Evolutionary conservation across 23 tunicate genomes (phyloP).

Genomic region (Halocynthia roretzi): DNA sequence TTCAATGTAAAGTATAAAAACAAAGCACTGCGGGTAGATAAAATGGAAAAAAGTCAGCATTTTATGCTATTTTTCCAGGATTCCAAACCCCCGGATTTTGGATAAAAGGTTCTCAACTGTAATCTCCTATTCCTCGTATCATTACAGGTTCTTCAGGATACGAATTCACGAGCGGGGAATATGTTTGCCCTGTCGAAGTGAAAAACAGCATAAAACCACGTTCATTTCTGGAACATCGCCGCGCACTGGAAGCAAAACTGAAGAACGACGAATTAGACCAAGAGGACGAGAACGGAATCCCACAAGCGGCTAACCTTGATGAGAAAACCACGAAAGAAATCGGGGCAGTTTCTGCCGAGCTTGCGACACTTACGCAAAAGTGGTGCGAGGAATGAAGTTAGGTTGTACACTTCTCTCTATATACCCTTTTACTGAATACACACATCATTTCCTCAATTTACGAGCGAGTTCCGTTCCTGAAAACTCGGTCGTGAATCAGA

Average conservation of each 20-base stretch:
- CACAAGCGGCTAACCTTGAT: slow-evolving; percentile 1
- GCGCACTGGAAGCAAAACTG: slow-evolving; percentile 28
- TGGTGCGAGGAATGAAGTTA: slow-evolving; percentile 20
- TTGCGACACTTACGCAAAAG: slow-evolving; percentile 21
- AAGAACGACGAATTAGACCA: slow-evolving; percentile 26
- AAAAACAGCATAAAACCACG: slow-evolving; percentile 24
- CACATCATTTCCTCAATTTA: too few relatives aligned
- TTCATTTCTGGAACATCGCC: slow-evolving; percentile 45
- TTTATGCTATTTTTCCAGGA: not conserved
- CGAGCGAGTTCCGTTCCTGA: too few relatives aligned
- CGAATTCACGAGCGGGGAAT: slow-evolving; percentile 81
- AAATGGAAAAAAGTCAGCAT: too few relatives aligned
- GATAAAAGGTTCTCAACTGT: not conserved
- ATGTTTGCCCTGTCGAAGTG: slow-evolving; percentile 72
- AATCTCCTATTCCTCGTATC: not conserved
- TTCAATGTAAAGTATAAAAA: too few relatives aligned
- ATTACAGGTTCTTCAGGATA: slow-evolving; percentile 36
- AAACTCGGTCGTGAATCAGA: too few relatives aligned
- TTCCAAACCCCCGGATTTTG: too few relatives aligned
- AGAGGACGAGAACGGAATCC: slow-evolving; percentile 1
- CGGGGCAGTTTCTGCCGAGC: slow-evolving; percentile 16
- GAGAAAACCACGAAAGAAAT: slow-evolving; percentile 22
- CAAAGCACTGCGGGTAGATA: too few relatives aligned
- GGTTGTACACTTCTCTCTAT: too few relatives aligned
- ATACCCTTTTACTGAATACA: too few relatives aligned